Percentiles rank a stretch among this genome's conserved stretches.
Evolutionary conservation across 2,113 vertebrate genomes (phyloP).

Genomic region (Agapornis roseicollis): DNA sequence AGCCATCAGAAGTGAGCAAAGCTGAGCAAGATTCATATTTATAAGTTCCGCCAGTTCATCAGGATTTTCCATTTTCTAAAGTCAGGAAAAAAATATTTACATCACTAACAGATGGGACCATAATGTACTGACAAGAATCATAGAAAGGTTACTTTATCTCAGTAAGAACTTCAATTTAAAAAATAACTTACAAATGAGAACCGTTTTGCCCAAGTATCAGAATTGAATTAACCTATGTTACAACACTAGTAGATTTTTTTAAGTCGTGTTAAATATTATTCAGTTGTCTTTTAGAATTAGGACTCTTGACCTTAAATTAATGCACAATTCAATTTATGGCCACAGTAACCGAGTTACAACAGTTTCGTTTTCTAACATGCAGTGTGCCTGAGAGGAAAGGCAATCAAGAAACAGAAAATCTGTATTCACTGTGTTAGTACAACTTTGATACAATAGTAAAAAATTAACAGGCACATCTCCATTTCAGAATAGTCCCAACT

Average conservation of each 20-base stretch:
- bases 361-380: not conserved
- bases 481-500: not conserved
- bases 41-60: constrained; percentile 97
- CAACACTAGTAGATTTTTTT: not conserved
- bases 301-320: not conserved
- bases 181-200: not conserved
- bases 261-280: not conserved
- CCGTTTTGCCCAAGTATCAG: not conserved
- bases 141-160: not conserved
- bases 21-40: constrained; percentile 98
- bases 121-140: not conserved
- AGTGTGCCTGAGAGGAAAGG: not conserved
- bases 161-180: not conserved
- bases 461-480: not conserved
- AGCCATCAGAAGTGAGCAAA: constrained; percentile 98
- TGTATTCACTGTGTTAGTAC: not conserved
- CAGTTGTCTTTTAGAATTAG: not conserved
- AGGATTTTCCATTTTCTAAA: constrained; percentile 90
- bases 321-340: not conserved
- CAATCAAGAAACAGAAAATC: not conserved
- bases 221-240: not conserved
- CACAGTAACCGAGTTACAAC: not conserved
- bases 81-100: not conserved
- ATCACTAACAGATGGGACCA: not conserved
- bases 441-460: not conserved